Conservation (phyloP, 2,113 vertebrate genomes). For the Monopterus albus region DNA sequence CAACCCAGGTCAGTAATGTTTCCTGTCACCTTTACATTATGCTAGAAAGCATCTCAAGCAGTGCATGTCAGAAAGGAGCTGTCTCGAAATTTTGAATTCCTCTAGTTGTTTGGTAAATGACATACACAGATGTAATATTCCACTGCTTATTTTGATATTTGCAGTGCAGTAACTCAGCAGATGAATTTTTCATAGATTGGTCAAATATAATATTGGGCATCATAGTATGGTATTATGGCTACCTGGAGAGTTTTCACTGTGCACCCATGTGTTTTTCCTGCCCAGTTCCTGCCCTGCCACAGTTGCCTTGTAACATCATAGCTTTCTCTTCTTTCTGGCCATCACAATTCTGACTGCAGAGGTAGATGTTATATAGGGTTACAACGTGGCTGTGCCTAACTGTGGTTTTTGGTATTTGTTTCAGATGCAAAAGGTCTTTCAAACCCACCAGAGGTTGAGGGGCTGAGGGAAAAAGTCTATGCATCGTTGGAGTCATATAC, state of each 20-base stretch:
- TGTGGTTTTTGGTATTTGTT: neutral
- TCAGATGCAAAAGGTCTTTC: constrained; percentile 96
- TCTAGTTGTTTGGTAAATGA: neutral
- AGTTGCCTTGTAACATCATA: neutral
- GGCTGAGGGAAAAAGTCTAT: constrained; percentile 92
- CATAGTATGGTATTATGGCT: neutral
- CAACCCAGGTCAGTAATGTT: constrained; percentile 88
- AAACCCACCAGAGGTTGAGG: constrained; percentile 91
- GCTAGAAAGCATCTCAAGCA: neutral
- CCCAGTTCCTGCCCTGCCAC: too few species aligned
- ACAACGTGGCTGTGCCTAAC: too few species aligned
- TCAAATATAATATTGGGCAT: too few species aligned
- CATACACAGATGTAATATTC: too few species aligned
- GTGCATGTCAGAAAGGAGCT: neutral
- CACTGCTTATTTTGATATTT: too few species aligned
- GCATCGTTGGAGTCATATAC: constrained; percentile 96
- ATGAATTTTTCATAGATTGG: too few species aligned
- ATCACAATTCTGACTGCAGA: neutral
- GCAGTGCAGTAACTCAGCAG: too few species aligned
- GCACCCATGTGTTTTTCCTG: neutral
- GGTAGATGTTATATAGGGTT: neutral
- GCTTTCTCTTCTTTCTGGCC: neutral
- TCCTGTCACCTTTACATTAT: neutral
- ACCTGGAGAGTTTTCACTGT: neutral
- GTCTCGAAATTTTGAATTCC: neutral